Evolutionary conservation across 2,113 vertebrate species (phyloP).

Genomic region (Thomomys bottae): DNA sequence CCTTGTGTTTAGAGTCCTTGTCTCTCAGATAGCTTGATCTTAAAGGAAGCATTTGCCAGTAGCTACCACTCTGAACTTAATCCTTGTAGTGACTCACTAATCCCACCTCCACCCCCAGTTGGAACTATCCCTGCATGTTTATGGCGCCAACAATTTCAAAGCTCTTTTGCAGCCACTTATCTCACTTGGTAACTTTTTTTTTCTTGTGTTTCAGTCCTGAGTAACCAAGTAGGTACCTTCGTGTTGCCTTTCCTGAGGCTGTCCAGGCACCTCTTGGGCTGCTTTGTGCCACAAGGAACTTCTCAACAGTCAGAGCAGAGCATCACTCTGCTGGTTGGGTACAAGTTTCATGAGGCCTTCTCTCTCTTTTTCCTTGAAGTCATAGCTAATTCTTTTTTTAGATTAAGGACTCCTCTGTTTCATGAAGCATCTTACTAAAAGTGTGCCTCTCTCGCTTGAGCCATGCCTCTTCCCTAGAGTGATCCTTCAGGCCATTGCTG

Average conservation of each 20-base stretch:
- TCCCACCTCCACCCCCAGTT: constrained; percentile 40
- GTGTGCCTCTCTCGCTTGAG: constrained; percentile 53
- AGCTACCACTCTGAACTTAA: constrained; percentile 25
- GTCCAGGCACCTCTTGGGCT: background rate
- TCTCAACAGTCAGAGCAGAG: background rate
- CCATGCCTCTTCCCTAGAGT: constrained; percentile 12
- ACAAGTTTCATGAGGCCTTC: background rate
- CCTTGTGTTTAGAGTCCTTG: background rate
- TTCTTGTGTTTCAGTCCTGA: background rate
- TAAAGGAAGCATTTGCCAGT: constrained; percentile 9
- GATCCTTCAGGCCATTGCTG: background rate
- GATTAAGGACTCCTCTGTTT: constrained; percentile 12
- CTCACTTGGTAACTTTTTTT: constrained; percentile 19
- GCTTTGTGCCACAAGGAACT: background rate
- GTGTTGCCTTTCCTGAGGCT: background rate
- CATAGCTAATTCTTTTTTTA: background rate
- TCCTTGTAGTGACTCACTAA: constrained; percentile 46
- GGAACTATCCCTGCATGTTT: constrained; percentile 57
- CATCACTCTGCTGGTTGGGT: constrained; percentile 22
- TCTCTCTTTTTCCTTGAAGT: background rate
- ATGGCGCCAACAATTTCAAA: background rate
- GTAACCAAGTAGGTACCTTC: background rate
- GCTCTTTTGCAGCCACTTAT: constrained; percentile 17
- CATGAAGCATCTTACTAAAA: constrained; percentile 39
- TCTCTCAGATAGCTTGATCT: constrained; percentile 4